These are phyloP conservation scores for Eupeodes corollae DNA, from an alignment of 1,140 invertebrate species.

Conservation along the genomic window DNA sequence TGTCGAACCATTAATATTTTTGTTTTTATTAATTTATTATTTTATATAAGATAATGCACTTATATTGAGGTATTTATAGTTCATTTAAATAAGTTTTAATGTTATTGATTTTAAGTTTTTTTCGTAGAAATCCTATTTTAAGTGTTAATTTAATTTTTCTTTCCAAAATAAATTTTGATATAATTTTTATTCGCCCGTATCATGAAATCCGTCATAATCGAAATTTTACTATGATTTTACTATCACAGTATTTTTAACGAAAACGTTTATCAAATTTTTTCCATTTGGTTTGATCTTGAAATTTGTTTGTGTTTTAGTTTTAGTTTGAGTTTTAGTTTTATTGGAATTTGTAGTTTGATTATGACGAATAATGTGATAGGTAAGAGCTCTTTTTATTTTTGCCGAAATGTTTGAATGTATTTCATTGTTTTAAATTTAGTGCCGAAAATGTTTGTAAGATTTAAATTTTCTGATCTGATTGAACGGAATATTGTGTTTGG, in stretches of 20 bases:
- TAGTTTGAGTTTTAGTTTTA: constrained; percentile 10
- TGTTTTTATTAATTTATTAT: constrained; percentile 2
- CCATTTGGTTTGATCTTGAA: constrained; percentile 1
- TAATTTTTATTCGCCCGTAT: no score
- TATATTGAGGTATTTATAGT: constrained; percentile 18
- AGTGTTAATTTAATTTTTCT: not conserved
- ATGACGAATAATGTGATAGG: constrained; percentile 2
- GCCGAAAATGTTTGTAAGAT: constrained; percentile 16
- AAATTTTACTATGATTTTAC: no score
- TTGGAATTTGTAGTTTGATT: constrained; percentile 4
- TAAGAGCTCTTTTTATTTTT: constrained; percentile 1
- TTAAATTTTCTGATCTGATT: no score
- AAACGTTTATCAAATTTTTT: constrained; percentile 11
- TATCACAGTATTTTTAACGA: constrained; percentile 4
- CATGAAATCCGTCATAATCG: no score
- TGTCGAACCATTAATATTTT: not conserved
- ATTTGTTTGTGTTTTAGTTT: constrained; percentile 10
- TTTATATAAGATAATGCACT: constrained; percentile 16
- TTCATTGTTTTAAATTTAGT: constrained; percentile 7
- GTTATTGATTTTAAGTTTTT: constrained; percentile 16
- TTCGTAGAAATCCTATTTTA: constrained; percentile 6
- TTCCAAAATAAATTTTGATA: constrained; percentile 1
- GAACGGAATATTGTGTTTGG: constrained; percentile 16
- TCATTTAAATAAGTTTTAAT: constrained; percentile 7
- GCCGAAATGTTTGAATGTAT: constrained; percentile 1